Evolutionary conservation across 2,888 invertebrate genomes (phyloP), one percentile per base, ranked within the genome.

Genomic region (Muschampia plurimacula): DNA sequence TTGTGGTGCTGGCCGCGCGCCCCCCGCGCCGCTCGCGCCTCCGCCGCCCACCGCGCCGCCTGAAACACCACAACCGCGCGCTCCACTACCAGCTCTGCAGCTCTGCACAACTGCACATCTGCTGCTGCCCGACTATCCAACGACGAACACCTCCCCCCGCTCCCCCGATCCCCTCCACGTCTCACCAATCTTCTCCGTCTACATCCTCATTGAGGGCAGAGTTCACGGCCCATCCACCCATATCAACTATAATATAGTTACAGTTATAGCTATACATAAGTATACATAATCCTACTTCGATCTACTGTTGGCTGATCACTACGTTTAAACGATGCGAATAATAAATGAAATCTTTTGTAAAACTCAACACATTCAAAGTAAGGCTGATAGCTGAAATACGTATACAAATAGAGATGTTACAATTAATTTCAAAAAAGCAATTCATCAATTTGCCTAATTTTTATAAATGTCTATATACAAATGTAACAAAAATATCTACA

Each of bases 31-130:
- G 66, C 79, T 82, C 80, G 87, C 87, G 74, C 87, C 87, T 73
- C 87, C 83, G 44, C 83, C 81, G 44, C 79, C 81, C 77, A 80
- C 81, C 39, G 83, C 84, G 41, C 84, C 85, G 83, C 92, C 93
- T 91, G 90, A 81, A 90, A 90, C 82, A 81, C 75, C 39, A 62
- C 77, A 78, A 77, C 77, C 76, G 76, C 72, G 74, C 78, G 77
- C 80, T 79, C 82, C 81, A 78, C 75, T 80, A 74, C 57, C 32
- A 22, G 57, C 63, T 9, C 63, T 32, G 39, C 62, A 41, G 8
- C 73, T 22, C 22, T 22, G n/a, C n/a, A n/a, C n/a, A n/a, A n/a
- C n/a, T n/a, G n/a, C n/a, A n/a, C n/a, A n/a, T 75, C 57, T 41
- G 15, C 55, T 67, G 69, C 55, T 69, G 64, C 67, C 36, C 66